Evolutionary conservation across 2,888 invertebrate species (phyloP).

Genomic region (Pollenia angustigena): DNA sequence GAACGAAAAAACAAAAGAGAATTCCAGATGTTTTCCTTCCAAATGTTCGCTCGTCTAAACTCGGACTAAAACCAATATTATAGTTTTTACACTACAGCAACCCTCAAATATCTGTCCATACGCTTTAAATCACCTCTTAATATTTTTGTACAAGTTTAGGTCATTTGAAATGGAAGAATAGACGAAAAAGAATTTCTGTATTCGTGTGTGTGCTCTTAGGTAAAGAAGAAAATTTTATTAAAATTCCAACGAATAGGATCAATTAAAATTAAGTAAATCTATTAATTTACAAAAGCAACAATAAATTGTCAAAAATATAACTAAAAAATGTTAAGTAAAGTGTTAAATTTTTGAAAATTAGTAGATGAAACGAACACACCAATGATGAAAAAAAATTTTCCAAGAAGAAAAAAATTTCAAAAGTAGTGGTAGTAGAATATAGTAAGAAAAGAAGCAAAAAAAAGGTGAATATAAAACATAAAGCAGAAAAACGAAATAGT

Average conservation of each 20-base stretch:
- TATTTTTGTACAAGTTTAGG: constrained; percentile 45
- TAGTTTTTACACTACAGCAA: constrained; percentile 3
- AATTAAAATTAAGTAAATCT: constrained; percentile 69
- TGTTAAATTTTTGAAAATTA: constrained; percentile 61
- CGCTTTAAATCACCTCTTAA: constrained; percentile 9
- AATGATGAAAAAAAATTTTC: constrained; percentile 71
- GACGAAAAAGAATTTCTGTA: constrained; percentile 82
- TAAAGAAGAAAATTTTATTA: constrained; percentile 77
- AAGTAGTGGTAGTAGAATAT: constrained; percentile 75
- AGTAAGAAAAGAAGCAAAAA: constrained; percentile 71
- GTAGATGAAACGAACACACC: constrained; percentile 48
- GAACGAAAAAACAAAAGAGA: too few species aligned
- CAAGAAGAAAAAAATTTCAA: constrained; percentile 72
- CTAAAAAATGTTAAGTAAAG: constrained; percentile 60
- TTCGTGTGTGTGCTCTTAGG: constrained; percentile 81
- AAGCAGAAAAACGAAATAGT: constrained; percentile 66
- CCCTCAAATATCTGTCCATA: not conserved
- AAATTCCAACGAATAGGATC: constrained; percentile 71
- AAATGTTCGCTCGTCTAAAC: too few species aligned
- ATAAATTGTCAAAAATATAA: constrained; percentile 54
- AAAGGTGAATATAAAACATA: constrained; percentile 70
- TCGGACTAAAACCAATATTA: not conserved
- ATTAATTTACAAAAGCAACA: constrained; percentile 55
- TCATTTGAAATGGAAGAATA: constrained; percentile 75
- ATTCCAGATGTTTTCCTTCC: too few species aligned